Evolutionary conservation across 2,113 vertebrate species (phyloP), one percentile per base, ranked within the genome.

Genomic region (Epinephelus fuscoguttatus): DNA sequence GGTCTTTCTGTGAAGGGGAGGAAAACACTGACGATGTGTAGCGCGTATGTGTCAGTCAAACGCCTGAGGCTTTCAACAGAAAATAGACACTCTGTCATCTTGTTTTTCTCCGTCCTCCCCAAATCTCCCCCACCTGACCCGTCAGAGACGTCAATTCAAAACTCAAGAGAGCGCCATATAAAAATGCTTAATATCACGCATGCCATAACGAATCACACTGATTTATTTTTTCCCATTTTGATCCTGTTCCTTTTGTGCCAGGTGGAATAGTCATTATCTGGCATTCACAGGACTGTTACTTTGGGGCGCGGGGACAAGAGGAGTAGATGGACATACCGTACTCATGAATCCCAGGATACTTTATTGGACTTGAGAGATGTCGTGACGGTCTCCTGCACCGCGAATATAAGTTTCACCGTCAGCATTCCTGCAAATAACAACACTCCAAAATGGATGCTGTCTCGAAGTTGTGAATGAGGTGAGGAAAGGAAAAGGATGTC

Each of bases 181-280:
- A 72, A 80, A 60, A 61, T 3, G 50, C 30, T 71, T 25, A 69
- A 66, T 59, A 69, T 88, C 78, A 19, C 55, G 66, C 45, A 72
- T 18, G 0, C 45, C 79, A 47, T 47, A 69, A 79, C 70, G 13
- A 84, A 87, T 91, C 27, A 2, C 25, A 4, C 25, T 59, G 70
- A 89, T 88, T 87, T 87, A 45, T 73, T 75, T 81, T 64, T 80
- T 57, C 62, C 45, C 21, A 17, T 84, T 81, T 66, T 83, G 25
- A 76, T 73, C 88, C 63, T 62, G 50, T 75, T 76, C 63, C 52
- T 80, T 78, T 62, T 21, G 60, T 42, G 52, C 80, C 93, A 92
- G 91, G 89, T 92, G 93, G 93, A 84, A 91, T 73, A 84, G 86
- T 84, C 88, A 91, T 94, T 85, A 88, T 79, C 71, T 21, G 52